These are phyloP conservation scores for Heliconius hewitsoni DNA, from an alignment of 1,140 invertebrate genomes.

Conservation along the genomic window DNA sequence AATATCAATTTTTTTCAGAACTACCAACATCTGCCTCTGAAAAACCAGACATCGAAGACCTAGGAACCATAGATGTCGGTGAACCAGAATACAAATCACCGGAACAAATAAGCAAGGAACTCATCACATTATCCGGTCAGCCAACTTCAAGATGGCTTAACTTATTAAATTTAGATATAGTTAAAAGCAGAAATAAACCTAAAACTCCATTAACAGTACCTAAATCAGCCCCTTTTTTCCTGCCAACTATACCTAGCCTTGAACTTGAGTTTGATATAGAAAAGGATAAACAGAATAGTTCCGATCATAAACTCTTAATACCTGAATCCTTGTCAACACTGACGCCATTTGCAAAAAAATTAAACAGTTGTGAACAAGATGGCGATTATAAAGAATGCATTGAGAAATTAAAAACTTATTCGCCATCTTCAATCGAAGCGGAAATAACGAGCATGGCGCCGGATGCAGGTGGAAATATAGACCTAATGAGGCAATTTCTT, in stretches of 20 bases:
- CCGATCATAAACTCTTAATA: slow-evolving; percentile 80
- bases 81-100: slow-evolving; percentile 88
- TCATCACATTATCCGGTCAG: slow-evolving; percentile 93
- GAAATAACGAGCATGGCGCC: slow-evolving; percentile 92
- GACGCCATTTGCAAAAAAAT: slow-evolving; percentile 85
- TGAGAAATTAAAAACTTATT: slow-evolving; percentile 89
- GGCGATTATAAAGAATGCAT: slow-evolving; percentile 83
- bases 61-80: slow-evolving; percentile 80
- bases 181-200: slow-evolving; percentile 96
- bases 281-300: slow-evolving; percentile 67
- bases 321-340: slow-evolving; percentile 84
- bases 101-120: slow-evolving; percentile 89
- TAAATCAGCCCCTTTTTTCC: slow-evolving; percentile 96
- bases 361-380: slow-evolving; percentile 71
- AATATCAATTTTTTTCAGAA: slow-evolving; percentile 48
- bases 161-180: slow-evolving; percentile 93
- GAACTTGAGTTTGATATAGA: slow-evolving; percentile 90
- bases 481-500: slow-evolving; percentile 90
- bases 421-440: slow-evolving; percentile 93
- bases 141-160: slow-evolving; percentile 96
- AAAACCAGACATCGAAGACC: slow-evolving; percentile 75
- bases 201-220: slow-evolving; percentile 90
- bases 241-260: slow-evolving; percentile 93
- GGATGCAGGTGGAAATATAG: slow-evolving; percentile 85
- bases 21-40: slow-evolving; percentile 66